Base-by-base conservation (phyloP, 2,113 vertebrate genomes). In the Pterocles burchelli region DNA sequence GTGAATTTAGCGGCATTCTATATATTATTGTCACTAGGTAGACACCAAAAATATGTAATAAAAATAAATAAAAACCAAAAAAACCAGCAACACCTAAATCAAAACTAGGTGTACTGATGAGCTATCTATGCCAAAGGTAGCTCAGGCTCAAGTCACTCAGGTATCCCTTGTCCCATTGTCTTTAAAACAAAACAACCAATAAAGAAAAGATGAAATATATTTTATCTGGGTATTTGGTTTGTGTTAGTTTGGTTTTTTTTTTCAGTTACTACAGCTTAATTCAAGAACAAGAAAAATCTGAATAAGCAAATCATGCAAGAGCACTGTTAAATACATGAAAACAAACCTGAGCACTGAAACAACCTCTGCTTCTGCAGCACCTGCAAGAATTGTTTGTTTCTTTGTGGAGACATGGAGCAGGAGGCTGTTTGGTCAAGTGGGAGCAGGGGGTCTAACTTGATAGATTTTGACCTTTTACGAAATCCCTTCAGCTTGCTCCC, bases 401-500 rank as follows among this genome's bases (percentile, higher is more conserved):
- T 72, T 52, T 17, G 28, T 28, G 29, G 28, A 74, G n/a, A 62
- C 15, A 17, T 0, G 5, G 24, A 88, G 34, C 36, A 71, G 68
- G 59, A 93, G 22, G 22, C n/a, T 29, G 12, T 19, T n/a, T 6
- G n/a, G 62, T 17, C 0, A 0, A 74, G 48, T 1, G 2, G 28
- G 66, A 51, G 26, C 21, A 36, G 45, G 25, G 46, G 45, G 6
- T 49, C 11, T 62, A 55, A 11, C 62, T 68, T 31, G 36, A 49
- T 18, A 46, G 43, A 89, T 88, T 92, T 52, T 93, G 90, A 94
- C 92, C 92, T 91, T 91, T 57, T 72, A 67, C 63, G 18, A 89
- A 95, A 89, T 65, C 54, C 65, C 52, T 72, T 58, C 62, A 73
- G 82, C n/a, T 54, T 88, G 29, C 59, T 66, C 54, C 80, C 73